These are phyloP conservation scores for Ceratina calcarata DNA, from an alignment of 1,140 invertebrate species.

Conservation along the genomic window DNA sequence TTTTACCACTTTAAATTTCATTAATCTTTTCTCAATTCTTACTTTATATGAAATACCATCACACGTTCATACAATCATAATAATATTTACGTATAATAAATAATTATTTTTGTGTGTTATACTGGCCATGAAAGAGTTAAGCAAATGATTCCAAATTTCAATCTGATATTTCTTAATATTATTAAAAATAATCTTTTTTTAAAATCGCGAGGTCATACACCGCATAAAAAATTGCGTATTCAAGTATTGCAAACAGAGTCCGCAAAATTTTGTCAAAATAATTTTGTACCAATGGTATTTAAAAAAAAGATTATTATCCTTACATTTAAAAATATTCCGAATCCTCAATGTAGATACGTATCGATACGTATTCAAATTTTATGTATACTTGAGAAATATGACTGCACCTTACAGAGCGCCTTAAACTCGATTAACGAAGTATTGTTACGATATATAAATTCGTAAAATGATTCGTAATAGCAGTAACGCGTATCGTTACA, in stretches of 20 bases:
- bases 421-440: slow-evolving; percentile 61
- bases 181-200: slow-evolving; percentile 20
- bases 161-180: background rate
- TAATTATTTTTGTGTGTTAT: too few species aligned
- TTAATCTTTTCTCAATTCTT: too few species aligned
- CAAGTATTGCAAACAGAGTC: slow-evolving; percentile 23
- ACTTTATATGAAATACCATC: too few species aligned
- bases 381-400: slow-evolving; percentile 20
- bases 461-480: slow-evolving; percentile 42
- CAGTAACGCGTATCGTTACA: slow-evolving; percentile 29
- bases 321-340: slow-evolving; percentile 14
- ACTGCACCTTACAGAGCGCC: slow-evolving; percentile 46
- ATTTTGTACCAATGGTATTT: too few species aligned
- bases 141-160: background rate
- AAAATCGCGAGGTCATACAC: slow-evolving; percentile 19
- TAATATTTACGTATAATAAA: too few species aligned
- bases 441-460: slow-evolving; percentile 29
- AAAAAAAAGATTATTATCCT: background rate
- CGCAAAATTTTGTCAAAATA: background rate
- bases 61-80: too few species aligned
- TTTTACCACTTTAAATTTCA: too few species aligned
- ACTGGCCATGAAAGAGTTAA: too few species aligned
- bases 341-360: slow-evolving; percentile 34
- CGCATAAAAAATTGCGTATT: slow-evolving; percentile 10
- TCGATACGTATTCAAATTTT: slow-evolving; percentile 23